Evolutionary conservation across 2,888 invertebrate genomes (phyloP), one percentile per base, ranked within the genome.

Genomic region (Acanthosepion lycidas): DNA sequence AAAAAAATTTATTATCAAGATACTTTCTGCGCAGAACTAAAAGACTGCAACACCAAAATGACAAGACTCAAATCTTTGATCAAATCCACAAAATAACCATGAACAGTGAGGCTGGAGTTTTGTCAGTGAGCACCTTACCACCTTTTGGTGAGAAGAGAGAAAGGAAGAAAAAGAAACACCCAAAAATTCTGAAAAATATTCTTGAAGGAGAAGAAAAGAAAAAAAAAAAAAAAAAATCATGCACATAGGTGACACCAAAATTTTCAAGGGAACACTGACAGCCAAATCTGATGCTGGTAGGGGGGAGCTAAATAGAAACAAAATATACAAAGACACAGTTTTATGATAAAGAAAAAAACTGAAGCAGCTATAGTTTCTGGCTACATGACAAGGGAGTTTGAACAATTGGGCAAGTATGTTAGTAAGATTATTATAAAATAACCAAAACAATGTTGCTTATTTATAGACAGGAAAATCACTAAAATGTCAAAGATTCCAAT

Each of bases 271-370:
- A 78, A 78, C 3, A 78, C 23, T 78, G 78, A 78, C 78, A 78
- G 78, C 59, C 59, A 59, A 59, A 20, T 64, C 92, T 51, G 94
- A 94, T 93, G 59, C 78, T 64, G 94, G 94, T 94, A 92, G 92
- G 94, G 92, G 92, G 94, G 92, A 95, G 94, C 91, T 64, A 95
- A 92, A 91, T 92, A 95, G 92, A 95, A 92, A 95, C 5, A 92
- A 92, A 92, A 49, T 59, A 59, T 20, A 78, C n/a, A 78, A 33
- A n/a, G 6, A n/a, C 78, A 78, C 2, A 78, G n/a, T 33, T n/a
- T 78, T 78, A n/a, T 78, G n/a, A n/a, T 78, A 8, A 78, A 78
- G n/a, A 78, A n/a, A n/a, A n/a, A 78, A 78, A n/a, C 33, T n/a
- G 78, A 28, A 78, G 78, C n/a, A 78, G 78, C 12, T 15, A 59